phyloP scores from a whole-genome alignment of 2,888 invertebrate genomes.

The Carcina quercana region DNA sequence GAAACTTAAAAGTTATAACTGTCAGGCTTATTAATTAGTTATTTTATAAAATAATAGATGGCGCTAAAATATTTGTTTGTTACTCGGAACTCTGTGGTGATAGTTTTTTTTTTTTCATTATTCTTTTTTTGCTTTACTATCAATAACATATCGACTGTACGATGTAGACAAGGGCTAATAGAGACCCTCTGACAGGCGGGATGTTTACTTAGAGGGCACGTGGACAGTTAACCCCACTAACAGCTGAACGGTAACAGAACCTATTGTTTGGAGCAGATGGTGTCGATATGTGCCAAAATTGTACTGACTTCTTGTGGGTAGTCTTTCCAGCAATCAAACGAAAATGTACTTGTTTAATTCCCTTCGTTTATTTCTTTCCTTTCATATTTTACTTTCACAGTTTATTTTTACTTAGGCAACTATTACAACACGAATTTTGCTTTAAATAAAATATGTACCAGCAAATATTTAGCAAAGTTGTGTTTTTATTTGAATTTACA shows the following conservation, averaged over 20 bases:
- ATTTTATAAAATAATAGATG: slow-evolving; percentile 9
- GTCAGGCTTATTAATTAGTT: background rate
- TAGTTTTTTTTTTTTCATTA: too few relatives aligned
- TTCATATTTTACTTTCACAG: slow-evolving; percentile 2
- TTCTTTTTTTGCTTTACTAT: too few relatives aligned
- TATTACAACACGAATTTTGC: background rate
- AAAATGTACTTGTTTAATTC: slow-evolving; percentile 27
- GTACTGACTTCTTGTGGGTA: too few relatives aligned
- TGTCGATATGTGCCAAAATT: too few relatives aligned
- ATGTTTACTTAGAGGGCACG: background rate
- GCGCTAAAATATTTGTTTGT: slow-evolving; percentile 2
- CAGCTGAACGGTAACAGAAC: slow-evolving; percentile 5
- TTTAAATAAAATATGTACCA: too few relatives aligned
- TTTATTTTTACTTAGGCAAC: too few relatives aligned
- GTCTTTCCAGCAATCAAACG: slow-evolving; percentile 21
- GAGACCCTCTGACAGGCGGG: too few relatives aligned
- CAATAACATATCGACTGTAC: background rate
- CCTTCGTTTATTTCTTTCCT: slow-evolving; percentile 29
- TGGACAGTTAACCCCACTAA: too few relatives aligned
- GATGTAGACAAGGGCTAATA: too few relatives aligned
- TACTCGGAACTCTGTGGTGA: too few relatives aligned
- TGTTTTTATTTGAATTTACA: too few relatives aligned
- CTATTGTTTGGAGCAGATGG: slow-evolving; percentile 6
- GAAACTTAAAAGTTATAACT: slow-evolving; percentile 2
- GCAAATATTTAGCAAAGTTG: too few relatives aligned